These are phyloP conservation scores for Loris lydekkerianus DNA, from an alignment of 2,797 vertebrate genomes.

Conservation along the genomic window DNA sequence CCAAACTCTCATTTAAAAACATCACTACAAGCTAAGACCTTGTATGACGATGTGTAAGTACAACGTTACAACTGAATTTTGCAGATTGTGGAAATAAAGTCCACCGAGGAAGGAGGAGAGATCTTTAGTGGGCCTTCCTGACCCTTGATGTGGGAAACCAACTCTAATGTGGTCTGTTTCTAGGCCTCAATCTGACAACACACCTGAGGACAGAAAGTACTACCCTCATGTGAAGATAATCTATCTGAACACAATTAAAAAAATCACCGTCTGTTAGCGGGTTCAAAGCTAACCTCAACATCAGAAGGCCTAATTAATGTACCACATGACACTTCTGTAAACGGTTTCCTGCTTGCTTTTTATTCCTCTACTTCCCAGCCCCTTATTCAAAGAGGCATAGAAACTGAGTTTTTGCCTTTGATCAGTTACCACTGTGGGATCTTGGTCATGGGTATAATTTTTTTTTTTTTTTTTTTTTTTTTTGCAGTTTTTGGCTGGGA, in stretches of 20 bases:
- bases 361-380: not conserved
- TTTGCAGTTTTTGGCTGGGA: too few species aligned
- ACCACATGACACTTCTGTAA: conserved; percentile 30
- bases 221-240: conserved; percentile 45
- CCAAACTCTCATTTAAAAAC: conserved; percentile 74
- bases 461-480: not conserved
- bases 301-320: conserved; percentile 52
- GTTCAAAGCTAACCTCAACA: conserved; percentile 27
- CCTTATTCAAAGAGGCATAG: not conserved
- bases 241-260: conserved; percentile 49
- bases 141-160: conserved; percentile 7
- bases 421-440: not conserved
- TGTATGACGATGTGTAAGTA: conserved; percentile 68
- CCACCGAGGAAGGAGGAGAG: conserved; percentile 58
- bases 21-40: conserved; percentile 69
- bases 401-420: not conserved
- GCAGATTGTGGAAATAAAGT: conserved; percentile 62
- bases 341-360: conserved; percentile 47
- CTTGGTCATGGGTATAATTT: conserved; percentile 30
- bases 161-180: not conserved
- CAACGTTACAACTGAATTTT: conserved; percentile 67
- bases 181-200: conserved; percentile 46
- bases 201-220: not conserved
- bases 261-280: conserved; percentile 56
- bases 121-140: conserved; percentile 49